Evolutionary conservation across 1,140 invertebrate genomes (phyloP), one percentile per base, ranked within the genome.

Genomic region (Aphaenogaster rudis): DNA sequence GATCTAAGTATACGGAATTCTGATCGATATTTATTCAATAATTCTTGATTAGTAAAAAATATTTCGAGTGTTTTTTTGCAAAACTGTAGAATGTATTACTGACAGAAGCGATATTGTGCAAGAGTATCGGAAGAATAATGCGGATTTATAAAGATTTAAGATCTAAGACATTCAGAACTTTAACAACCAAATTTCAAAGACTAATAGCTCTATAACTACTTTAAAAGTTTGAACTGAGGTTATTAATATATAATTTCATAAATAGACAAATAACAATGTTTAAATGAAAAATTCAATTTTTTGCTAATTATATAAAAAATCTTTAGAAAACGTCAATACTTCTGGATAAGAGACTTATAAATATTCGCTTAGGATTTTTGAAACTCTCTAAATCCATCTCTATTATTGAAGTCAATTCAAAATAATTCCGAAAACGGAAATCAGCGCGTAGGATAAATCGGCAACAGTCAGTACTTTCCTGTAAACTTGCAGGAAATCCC

Each of bases 401-500:
- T 59, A 52, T 77, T 76, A 33, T 8, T 17, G 57, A 57, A 7
- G 9, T 17, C 66, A 45, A 72, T 64, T 54, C 11, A 3, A 11
- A 71, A 57, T 39, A 15, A 63, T 13, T 21, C 3, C 66, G 28
- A 87, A 85, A 67, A 66, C 28, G 80, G 39, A 80, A 69, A 69
- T 82, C 59, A 9, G 8, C 17, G 6, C 33, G 33, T 64, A 64
- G 63, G 15, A 66, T 7, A 67, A 80, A 80, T 72, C 67, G 11
- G 33, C 33, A 48, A 45, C 11, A 76, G 50, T 69, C 69, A 57
- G 63, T 52, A 57, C 45, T 59, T 50, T 48, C 64, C 63, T 64
- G 64, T 50, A 54, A 61, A 15, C 76, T 54, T 36, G 61, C 69
- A 77, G 84, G 17, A 86, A 86, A 57, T 71, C 52, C 15, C 52